Percentiles rank a stretch among this genome's conserved stretches.
These are phyloP conservation scores for Hemibagrus wyckioides DNA, from an alignment of 2,113 vertebrate species.

Conservation along the genomic window DNA sequence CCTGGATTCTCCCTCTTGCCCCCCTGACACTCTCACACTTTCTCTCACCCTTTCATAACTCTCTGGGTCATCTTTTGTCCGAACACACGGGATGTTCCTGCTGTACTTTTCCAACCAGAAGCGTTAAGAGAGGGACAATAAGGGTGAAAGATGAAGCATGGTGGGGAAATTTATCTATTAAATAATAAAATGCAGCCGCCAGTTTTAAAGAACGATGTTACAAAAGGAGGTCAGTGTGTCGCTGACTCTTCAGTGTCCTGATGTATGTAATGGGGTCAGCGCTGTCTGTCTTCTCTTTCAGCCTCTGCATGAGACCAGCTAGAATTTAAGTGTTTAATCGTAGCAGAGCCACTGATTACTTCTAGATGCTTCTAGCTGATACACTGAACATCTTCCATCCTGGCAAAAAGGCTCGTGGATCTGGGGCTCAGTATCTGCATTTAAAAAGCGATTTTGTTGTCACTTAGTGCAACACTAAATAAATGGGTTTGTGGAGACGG, in stretches of 20 bases:
- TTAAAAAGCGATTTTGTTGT: too few species aligned
- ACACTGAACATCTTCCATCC: not conserved
- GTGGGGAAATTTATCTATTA: not conserved
- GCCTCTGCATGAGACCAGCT: not conserved
- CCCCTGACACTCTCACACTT: not conserved
- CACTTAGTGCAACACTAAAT: too few species aligned
- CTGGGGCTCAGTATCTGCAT: too few species aligned
- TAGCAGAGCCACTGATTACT: not conserved
- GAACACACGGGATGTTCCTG: conserved; percentile 38
- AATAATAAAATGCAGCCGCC: conserved; percentile 37
- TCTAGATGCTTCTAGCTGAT: not conserved
- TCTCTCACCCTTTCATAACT: not conserved
- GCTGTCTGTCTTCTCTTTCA: not conserved
- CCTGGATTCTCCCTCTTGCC: not conserved
- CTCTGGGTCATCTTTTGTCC: conserved; percentile 24
- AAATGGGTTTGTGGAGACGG: too few species aligned
- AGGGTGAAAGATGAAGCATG: not conserved
- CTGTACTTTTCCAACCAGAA: not conserved
- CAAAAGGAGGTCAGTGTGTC: conserved; percentile 44
- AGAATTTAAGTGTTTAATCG: not conserved
- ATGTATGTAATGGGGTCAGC: conserved; percentile 7
- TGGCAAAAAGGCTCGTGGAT: not conserved
- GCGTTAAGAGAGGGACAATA: not conserved
- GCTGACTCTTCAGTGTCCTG: not conserved
- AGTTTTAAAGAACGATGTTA: conserved; percentile 29